Evolutionary conservation across 1,140 invertebrate species (phyloP), one percentile per base, ranked within the genome.

Genomic region (Palaemon carinicauda): DNA sequence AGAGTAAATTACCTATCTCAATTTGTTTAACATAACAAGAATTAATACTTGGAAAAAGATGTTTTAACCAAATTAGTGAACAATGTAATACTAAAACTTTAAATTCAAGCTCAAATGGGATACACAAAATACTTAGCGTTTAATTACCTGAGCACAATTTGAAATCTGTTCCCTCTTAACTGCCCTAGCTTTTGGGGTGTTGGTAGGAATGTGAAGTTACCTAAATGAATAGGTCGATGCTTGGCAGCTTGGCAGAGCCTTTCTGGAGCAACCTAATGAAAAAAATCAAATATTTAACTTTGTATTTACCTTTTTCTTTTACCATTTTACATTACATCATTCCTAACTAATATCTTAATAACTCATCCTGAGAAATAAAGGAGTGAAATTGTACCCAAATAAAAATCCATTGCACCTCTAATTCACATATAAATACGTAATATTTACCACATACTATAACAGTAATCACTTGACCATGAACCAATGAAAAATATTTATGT

Each of bases 121-220:
- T 50, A 41, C 7, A 60, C 29, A 33, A 21, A 53, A 56, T 1
- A 65, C 27, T 65, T 15, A 7, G 27, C 9, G 4, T 31, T 0
- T 50, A 33, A 84, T 33, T 52, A 88, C 87, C 87, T 88, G 19
- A 88, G 54, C 53, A 88, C 80, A 41, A 88, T 73, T 24, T 69
- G 21, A 71, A 88, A 88, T 74, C 82, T 71, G 71, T 88, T 88
- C 29, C 87, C 87, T 41, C 51, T 24, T 21, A 80, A 74, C 71
- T 82, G 73, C 3, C 87, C 87, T 24, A 88, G 29, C 29, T 83
- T 88, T 24, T 78, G 74, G n/a, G 87, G 80, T 5, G 50, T 88
- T 14, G 73, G 71, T 12, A 74, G 21, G 60, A 78, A 88, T 54
- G 21, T 73, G 73, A 82, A 88, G 80, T 88, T 88, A 29, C 87